Evolutionary conservation across 2,797 vertebrate genomes (phyloP), one percentile per base, ranked within the genome.

Genomic region (Aldrovandia affinis): DNA sequence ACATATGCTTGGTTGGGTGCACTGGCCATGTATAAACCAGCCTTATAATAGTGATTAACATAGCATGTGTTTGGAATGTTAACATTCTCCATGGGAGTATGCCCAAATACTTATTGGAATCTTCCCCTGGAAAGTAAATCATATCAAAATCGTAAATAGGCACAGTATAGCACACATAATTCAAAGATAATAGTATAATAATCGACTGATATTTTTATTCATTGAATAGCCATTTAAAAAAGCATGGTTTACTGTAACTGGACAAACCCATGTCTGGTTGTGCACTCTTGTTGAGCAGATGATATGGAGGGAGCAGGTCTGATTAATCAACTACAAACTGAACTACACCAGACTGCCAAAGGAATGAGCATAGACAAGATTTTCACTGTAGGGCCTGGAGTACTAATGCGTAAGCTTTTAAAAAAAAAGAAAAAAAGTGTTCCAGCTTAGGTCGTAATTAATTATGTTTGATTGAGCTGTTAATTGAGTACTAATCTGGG

Each of bases 401-500:
- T n/a, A 12, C 22, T 25, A 44, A 12, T 42, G 36, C 44, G 22
- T n/a, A 44, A 25, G 39, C n/a, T n/a, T n/a, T n/a, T n/a, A n/a
- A n/a, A n/a, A n/a, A n/a, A n/a, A n/a, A n/a, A n/a, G n/a, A n/a
- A n/a, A n/a, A n/a, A n/a, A n/a, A n/a, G n/a, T n/a, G n/a, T n/a
- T n/a, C n/a, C 50, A 14, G 55, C 55, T 57, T 2, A 20, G n/a
- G 1, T 75, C 18, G 15, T 75, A 47, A 42, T 75, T 75, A 75
- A 75, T 70, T 75, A 75, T 22, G 8, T 75, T 44, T 75, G 70
- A 75, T 44, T 75, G 70, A 75, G 20, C 70, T 44, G 70, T 9
- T 44, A 75, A 75, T 75, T 75, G 36, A 75, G 70, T 75, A 20
- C 18, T 75, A 44, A 75, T 75, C 39, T 75, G 70, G 65, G 70